Evolutionary conservation across 2,797 vertebrate species (phyloP), one percentile per base, ranked within the genome.

Genomic region (Chaetophractus vellerosus): DNA sequence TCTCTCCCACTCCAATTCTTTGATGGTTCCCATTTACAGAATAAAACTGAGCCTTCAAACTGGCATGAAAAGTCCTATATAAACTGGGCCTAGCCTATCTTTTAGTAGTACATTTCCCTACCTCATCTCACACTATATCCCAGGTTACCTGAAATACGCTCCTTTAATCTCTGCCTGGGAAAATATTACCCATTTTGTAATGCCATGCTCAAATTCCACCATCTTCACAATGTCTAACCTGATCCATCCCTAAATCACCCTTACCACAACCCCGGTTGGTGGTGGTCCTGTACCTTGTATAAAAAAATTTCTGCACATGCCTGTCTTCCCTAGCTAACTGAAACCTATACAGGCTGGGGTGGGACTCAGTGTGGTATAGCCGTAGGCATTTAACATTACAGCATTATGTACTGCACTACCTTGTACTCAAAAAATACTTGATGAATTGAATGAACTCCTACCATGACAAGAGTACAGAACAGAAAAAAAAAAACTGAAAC

Each of bases 401-500:
- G 33, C 63, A 61, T 52, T 64, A 82, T 36, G n/a, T 71, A 76
- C 16, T 55, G 9, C n/a, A 55, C 26, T 75, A 3, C 19, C 75
- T 83, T 86, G 16, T 83, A 93, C 33, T 76, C 64, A 69, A 95
- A 57, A 88, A 61, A 85, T 21, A 69, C 59, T 72, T 64, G 64
- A 92, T 36, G 18, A 93, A 69, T 36, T 94, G 55, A 93, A 95
- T 1, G 31, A 69, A 91, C 79, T 95, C 50, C 41, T 89, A 86
- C 63, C 57, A 63, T 38, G 28, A 88, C 23, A 94, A 87, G 64
- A 96, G 41, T 96, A 91, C 83, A 66, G 31, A 91, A 91, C 9
- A 80, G 14, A 38, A 38, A 38, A 38, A 38, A 3, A 33, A 79
- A 64, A 38, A 11, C 12, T 38, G 79, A 28, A 5, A 88, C 89